Percentiles rank a stretch among this genome's conserved stretches.
Evolutionary conservation across 2,888 invertebrate species (phyloP).

Genomic region (Aricia artaxerxes): DNA sequence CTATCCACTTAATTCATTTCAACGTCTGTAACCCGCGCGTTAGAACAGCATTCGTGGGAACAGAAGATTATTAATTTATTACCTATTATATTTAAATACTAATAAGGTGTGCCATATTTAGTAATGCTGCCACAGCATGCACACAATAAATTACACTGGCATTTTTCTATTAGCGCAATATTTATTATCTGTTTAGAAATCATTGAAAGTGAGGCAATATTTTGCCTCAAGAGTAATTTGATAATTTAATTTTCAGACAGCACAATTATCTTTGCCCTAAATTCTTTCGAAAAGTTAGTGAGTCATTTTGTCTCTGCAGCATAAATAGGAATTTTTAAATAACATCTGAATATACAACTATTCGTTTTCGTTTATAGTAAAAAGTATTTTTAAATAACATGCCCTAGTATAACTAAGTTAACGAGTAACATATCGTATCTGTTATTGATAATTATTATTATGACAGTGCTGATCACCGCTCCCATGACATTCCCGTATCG

Average conservation of each 20-base stretch:
- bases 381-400: background rate
- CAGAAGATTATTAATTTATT: constrained; percentile 15
- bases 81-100: constrained; percentile 26
- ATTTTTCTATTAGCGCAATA: constrained; percentile 28
- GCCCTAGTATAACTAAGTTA: background rate
- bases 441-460: constrained; percentile 34
- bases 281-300: background rate
- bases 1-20: constrained; percentile 19
- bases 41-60: constrained; percentile 15
- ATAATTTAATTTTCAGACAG: constrained; percentile 24
- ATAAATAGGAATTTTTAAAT: background rate
- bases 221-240: constrained; percentile 3
- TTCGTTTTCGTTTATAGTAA: background rate
- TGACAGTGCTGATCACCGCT: constrained; percentile 42
- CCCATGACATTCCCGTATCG: constrained; percentile 60
- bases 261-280: background rate
- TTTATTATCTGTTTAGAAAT: constrained; percentile 27
- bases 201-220: constrained; percentile 22
- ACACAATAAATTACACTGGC: constrained; percentile 27
- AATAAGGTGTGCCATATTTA: constrained; percentile 21
- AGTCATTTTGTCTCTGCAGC: background rate
- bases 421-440: constrained; percentile 9
- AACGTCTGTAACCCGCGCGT: constrained; percentile 17
- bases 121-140: constrained; percentile 19
- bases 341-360: no score